Conservation (phyloP, 2,113 vertebrate genomes). For the Pipa parva region DNA sequence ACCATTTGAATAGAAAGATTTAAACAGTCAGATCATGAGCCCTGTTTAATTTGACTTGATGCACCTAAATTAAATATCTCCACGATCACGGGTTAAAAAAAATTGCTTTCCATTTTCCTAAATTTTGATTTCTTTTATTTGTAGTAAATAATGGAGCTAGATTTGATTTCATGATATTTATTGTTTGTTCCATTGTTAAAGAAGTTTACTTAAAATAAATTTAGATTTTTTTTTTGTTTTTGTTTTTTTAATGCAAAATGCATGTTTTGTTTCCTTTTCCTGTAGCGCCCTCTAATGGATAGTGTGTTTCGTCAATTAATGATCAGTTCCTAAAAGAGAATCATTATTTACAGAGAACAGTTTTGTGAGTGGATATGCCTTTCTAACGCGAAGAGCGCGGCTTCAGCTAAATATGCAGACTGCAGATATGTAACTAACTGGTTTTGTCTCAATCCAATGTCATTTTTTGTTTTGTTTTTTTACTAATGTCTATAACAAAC, state of each 20-base stretch:
- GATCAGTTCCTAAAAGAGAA: neutral
- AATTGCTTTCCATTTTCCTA: too few species aligned
- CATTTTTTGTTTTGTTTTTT: too few species aligned
- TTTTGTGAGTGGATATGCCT: too few species aligned
- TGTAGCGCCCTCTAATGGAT: slow-evolving; percentile 78
- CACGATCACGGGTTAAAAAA: slow-evolving; percentile 3
- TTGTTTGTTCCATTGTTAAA: slow-evolving; percentile 35
- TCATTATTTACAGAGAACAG: neutral
- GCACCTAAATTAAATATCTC: slow-evolving; percentile 11
- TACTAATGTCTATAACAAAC: too few species aligned
- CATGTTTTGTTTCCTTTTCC: slow-evolving; percentile 59
- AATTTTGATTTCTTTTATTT: too few species aligned
- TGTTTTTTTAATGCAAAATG: slow-evolving; percentile 1
- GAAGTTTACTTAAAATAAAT: slow-evolving; percentile 52
- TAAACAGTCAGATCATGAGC: neutral
- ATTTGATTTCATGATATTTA: neutral
- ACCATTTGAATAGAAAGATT: slow-evolving; percentile 4
- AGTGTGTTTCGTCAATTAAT: slow-evolving; percentile 42
- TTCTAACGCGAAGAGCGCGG: too few species aligned
- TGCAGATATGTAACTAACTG: too few species aligned
- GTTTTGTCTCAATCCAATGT: too few species aligned
- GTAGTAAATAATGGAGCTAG: neutral
- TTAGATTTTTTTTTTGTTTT: slow-evolving; percentile 2
- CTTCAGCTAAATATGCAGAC: too few species aligned
- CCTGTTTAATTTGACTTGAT: slow-evolving; percentile 7